Conservation (phyloP, 1,140 invertebrate species). For the Pseudomyrmex dendroicus region DNA sequence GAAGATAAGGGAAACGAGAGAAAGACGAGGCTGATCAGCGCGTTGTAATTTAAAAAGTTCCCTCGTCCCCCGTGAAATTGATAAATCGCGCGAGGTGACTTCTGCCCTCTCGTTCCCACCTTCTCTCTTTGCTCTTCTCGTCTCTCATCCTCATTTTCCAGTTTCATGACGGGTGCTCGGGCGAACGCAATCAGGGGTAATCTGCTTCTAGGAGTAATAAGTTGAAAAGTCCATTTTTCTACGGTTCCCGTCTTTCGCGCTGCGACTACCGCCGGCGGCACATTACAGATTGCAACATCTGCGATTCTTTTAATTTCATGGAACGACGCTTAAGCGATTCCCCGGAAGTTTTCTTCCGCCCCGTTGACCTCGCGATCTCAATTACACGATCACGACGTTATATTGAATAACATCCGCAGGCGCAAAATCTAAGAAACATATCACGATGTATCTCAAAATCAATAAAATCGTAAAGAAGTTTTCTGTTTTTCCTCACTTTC, state of each 20-base stretch:
- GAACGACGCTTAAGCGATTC: constrained; percentile 43
- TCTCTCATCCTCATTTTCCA: not conserved
- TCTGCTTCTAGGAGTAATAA: constrained; percentile 77
- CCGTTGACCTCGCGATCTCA: not conserved
- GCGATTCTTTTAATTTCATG: constrained; percentile 45
- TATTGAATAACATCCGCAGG: not conserved
- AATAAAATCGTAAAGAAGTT: no score
- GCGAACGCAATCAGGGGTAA: constrained; percentile 75
- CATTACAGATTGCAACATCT: constrained; percentile 44
- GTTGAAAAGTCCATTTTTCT: constrained; percentile 78
- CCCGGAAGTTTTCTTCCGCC: constrained; percentile 1
- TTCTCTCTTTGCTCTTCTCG: not conserved
- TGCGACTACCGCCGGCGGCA: constrained; percentile 30
- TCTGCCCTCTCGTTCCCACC: constrained; percentile 22
- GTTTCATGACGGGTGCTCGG: constrained; percentile 29
- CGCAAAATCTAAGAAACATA: not conserved
- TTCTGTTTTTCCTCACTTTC: not conserved
- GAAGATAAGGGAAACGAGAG: constrained; percentile 62
- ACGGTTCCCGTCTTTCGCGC: constrained; percentile 58
- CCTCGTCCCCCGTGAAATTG: constrained; percentile 76
- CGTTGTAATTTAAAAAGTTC: constrained; percentile 80
- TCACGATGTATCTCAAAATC: no score
- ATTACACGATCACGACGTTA: not conserved
- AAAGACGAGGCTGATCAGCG: constrained; percentile 71
- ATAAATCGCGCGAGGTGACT: constrained; percentile 75